Base-by-base conservation (phyloP, 2,888 invertebrate species). In the Chorisops tibialis region DNA sequence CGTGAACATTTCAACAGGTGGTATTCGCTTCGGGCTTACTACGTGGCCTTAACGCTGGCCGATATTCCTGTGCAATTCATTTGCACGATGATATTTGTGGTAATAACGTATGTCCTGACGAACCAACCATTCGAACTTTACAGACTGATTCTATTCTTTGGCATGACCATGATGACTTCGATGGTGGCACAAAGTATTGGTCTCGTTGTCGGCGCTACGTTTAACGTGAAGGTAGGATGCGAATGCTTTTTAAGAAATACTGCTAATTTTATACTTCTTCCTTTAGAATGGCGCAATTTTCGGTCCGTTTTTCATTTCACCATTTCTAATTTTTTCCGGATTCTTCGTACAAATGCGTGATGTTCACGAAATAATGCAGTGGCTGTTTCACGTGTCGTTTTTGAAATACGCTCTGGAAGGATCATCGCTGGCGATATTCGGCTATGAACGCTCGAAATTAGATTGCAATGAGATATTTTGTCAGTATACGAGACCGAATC, bases 301-400 rank as follows among this genome's bases (percentile, higher is more conserved):
- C 73, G 96, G 96, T 4, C 93, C 96, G 7, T 86, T 96, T 67
- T 85, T 88, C 70, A 85, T 91, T 66, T 85, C 92, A 75, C 96
- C 96, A 0, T 93, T 95, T 73, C 83, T 91, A 21, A 82, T 93
- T 69, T 96, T 96, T 80, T 93, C 93, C 60, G 96, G 96, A 5
- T 96, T 95, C 79, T 96, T 96, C 75, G 86, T 96, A 1, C 89
- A 87, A 70, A 83, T 90, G 69, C 84, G 83, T 69, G 92, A 94
- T 69, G 89, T 93, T 2, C 93, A 93, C 7, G 76, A 79, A 0
- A 85, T 85, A 70, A 79, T 93, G 67, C 85, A 85, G 48, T 96
- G 94, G 93, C 70, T 96, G 30, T 93, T 95, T 70, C 89, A 95
- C 73, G 78, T 87, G 35, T 95, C 95, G 0, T 96, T 93, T 75